phyloP scores from a whole-genome alignment of 2,797 vertebrate genomes.

The Knipowitschia caucasica region DNA sequence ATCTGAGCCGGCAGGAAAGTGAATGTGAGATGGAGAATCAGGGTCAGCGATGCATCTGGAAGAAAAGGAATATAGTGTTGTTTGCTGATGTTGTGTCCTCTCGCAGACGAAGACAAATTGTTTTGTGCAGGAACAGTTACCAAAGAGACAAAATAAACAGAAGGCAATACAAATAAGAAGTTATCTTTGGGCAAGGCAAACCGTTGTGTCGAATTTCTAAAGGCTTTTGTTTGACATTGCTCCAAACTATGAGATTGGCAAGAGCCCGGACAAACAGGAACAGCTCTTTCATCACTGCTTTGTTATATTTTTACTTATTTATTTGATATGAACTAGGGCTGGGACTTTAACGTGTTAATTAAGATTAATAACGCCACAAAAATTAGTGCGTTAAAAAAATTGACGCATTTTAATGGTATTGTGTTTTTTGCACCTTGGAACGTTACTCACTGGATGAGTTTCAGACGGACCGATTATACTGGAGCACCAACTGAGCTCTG shows the following conservation, averaged over 20 bases:
- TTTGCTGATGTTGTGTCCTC: background rate
- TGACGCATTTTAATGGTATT: too few relatives aligned
- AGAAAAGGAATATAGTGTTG: slow-evolving; percentile 4
- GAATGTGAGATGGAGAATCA: slow-evolving; percentile 1
- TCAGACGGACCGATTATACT: too few relatives aligned
- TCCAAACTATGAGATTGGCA: background rate
- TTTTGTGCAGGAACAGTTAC: background rate
- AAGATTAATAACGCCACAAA: too few relatives aligned
- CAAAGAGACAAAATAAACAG: slow-evolving; percentile 1
- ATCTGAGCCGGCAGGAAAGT: background rate
- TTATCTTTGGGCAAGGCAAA: background rate
- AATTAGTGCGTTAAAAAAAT: too few relatives aligned
- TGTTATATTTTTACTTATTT: too few relatives aligned
- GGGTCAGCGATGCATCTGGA: slow-evolving; percentile 4
- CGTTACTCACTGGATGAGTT: too few relatives aligned
- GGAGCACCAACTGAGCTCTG: too few relatives aligned
- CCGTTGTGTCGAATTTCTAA: slow-evolving; percentile 4
- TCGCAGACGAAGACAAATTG: background rate
- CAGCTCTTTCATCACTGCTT: too few relatives aligned
- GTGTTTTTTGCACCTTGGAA: too few relatives aligned
- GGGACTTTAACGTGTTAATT: too few relatives aligned
- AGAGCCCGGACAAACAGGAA: background rate
- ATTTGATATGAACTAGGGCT: too few relatives aligned
- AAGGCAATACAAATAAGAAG: background rate
- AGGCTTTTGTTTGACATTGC: slow-evolving; percentile 17